Evolutionary conservation across 2,113 vertebrate species (phyloP).

Genomic region (Lasiurus cinereus): DNA sequence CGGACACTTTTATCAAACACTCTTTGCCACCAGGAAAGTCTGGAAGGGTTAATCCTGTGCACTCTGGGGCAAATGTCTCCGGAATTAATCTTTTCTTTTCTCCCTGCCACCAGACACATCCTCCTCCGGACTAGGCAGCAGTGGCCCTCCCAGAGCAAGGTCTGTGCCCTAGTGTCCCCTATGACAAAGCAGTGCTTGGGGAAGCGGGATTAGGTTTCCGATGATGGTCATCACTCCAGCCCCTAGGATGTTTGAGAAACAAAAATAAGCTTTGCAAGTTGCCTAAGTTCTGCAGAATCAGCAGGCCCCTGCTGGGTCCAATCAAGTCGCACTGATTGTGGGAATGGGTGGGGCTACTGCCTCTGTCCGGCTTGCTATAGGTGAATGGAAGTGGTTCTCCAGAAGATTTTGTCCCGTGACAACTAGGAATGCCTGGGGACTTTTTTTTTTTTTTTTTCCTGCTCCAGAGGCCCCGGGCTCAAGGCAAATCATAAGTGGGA

Average conservation of each 20-base stretch:
- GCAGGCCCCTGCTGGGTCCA: slow-evolving; percentile 76
- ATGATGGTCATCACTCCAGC: slow-evolving; percentile 34
- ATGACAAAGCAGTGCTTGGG: not conserved
- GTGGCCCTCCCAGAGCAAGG: not conserved
- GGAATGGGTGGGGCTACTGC: slow-evolving; percentile 70
- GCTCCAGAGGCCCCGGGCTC: slow-evolving; percentile 79
- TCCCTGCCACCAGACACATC: not conserved
- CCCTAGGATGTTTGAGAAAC: slow-evolving; percentile 66
- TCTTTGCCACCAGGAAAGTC: not conserved
- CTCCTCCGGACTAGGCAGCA: not conserved
- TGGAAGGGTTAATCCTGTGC: not conserved
- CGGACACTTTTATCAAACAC: not conserved
- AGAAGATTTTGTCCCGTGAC: slow-evolving; percentile 80
- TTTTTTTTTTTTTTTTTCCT: slow-evolving; percentile 70
- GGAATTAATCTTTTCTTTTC: slow-evolving; percentile 12
- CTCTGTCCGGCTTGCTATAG: slow-evolving; percentile 78
- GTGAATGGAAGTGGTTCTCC: slow-evolving; percentile 81
- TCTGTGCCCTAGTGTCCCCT: not conserved
- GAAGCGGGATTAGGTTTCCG: not conserved
- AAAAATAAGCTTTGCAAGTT: slow-evolving; percentile 77
- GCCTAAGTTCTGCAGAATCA: slow-evolving; percentile 74
- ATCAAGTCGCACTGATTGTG: slow-evolving; percentile 71
- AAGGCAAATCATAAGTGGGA: slow-evolving; percentile 80
- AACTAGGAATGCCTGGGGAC: slow-evolving; percentile 85
- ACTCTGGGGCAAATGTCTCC: not conserved